Base-by-base conservation (phyloP, 1,140 invertebrate species). In the Drosophila grimshawi region DNA sequence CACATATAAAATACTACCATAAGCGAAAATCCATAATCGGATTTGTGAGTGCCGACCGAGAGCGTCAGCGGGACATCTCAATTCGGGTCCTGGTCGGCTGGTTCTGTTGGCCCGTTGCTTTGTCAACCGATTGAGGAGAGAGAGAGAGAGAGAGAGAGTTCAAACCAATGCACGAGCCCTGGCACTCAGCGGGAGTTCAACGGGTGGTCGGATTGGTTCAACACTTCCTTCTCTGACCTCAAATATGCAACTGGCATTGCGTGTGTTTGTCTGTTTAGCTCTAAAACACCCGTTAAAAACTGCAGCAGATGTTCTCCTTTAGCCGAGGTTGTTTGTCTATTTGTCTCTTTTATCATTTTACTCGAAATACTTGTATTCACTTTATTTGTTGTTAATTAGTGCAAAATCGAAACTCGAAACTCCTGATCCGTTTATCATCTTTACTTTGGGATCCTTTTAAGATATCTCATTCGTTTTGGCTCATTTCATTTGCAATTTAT, bases 401-500 rank as follows among this genome's bases (percentile, higher is more conserved):
- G 74, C 77, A 83, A 79, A 78, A 29, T 32, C 7, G 43, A 41
- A 32, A 39, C 49, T 32, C 7, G 43, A 41, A 32, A 39, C 49
- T 59, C 49, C 49, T 30, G 46, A 73, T 60, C 55, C 59, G 49
- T 62, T 86, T 19, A 65, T 59, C 19, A n/a, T 29, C 27, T 65
- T 57, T 45, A 11, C 37, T 43, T 43, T 45, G 19, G 29, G 5
- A 53, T 56, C 43, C 39, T 64, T 51, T 48, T n/a, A 48, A 41
- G 27, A 11, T 72, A 68, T 73, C 46, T 33, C 70, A 91, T 91
- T 91, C 85, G 89, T 60, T 89, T 80, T 91, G 89, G 81, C 89
- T 91, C 89, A 91, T 91, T 91, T 91, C 73, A 83, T 91, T 91
- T 91, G 89, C 89, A 91, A 91, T 91, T 91, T 91, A 91, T 88